These are phyloP conservation scores for cattle (Bos taurus) DNA, from an alignment of 2,113 vertebrate genomes.

Conservation along the genomic window ARS-UCD2.0 NC_037334.1:62773001-62773500, in stretches of 20 bases:
- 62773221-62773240: conserved; percentile 86
- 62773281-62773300: conserved; percentile 90
- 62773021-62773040: conserved; percentile 90
- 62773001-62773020: conserved; percentile 84
- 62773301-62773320: conserved; percentile 89
- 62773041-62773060: conserved; percentile 92
- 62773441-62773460: conserved; percentile 72
- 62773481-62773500: conserved; percentile 87
- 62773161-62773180: conserved; percentile 90
- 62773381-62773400: conserved; percentile 87
- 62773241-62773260: conserved; percentile 81
- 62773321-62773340: conserved; percentile 84
- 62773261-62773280: conserved; percentile 85
- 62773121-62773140: conserved; percentile 85
- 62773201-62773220: conserved; percentile 89
- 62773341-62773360: conserved; percentile 79
- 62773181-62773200: conserved; percentile 87
- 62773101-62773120: conserved; percentile 87
- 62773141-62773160: conserved; percentile 84
- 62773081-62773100: conserved; percentile 91
- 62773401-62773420: conserved; percentile 91
- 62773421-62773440: conserved; percentile 76
- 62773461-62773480: conserved; percentile 84
- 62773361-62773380: conserved; percentile 86
- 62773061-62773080: conserved; percentile 91